Base-by-base conservation (phyloP, 2,797 vertebrate genomes). In the Crenuchus spilurus region DNA sequence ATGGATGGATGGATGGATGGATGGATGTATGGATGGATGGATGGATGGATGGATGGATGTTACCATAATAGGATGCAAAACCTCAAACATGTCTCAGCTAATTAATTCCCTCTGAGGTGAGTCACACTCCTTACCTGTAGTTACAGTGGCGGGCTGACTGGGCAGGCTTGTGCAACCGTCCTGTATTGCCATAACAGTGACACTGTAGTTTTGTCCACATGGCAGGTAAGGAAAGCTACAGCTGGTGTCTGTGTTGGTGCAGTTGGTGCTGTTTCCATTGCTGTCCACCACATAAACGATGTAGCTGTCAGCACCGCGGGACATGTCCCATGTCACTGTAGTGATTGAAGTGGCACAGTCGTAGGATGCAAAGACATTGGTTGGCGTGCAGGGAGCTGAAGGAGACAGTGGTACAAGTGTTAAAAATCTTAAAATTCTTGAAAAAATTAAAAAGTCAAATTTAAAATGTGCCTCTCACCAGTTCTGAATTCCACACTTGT, bases 161-260 rank as follows among this genome's bases (percentile, higher is more conserved):
- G 78, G 58, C 41, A 67, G 5, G 79, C 90, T 89, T 48, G 13
- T 5, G 18, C 93, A 94, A 67, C 46, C 48, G 24, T 69, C 58
- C 1, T 75, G 52, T 39, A 24, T 41, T 18, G 90, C 90, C 33
- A 88, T 54, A 64, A 92, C 92, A 0, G 85, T 84, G 0, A 94
- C 80, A 57, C 24, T 86, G 82, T 93, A 94, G 76, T 86, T 83
- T 78, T 92, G 89, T 4, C 94, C 93, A 61, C 94, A 94, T 0
- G 22, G 46, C 79, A 94, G 84, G 57, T 66, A 39, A 0, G 0
- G 1, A 42, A 93, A 91, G 64, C 80, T 0, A 44, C 88, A 94
- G 62, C 20, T 61, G 30, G 86, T 88, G 76, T 90, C 88, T 0
- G 18, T n/a, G 72, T 0, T 83, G 68, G 13, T 46, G 11, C 86